These are phyloP conservation scores for Drosophila robusta DNA, from an alignment of 2,888 invertebrate species.

Conservation along the genomic window DNA sequence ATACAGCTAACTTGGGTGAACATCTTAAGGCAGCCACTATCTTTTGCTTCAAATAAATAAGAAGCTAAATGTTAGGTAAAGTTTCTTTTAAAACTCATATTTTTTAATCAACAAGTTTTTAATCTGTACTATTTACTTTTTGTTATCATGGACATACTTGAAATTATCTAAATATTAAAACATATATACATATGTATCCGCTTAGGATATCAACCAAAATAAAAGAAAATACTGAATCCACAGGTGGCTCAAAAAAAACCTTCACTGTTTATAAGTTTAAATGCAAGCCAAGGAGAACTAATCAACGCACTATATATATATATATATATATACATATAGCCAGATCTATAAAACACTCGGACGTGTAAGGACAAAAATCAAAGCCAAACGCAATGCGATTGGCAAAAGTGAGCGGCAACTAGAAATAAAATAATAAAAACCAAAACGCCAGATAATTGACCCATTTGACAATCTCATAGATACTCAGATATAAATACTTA, in stretches of 20 bases:
- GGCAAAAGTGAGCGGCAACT: slow-evolving; percentile 42
- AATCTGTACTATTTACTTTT: no score
- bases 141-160: no score
- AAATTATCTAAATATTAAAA: no score
- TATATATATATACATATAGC: slow-evolving; percentile 2
- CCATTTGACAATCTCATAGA: slow-evolving; percentile 46
- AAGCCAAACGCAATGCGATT: slow-evolving; percentile 38
- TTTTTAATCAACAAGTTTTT: no score
- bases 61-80: no score
- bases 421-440: slow-evolving; percentile 12
- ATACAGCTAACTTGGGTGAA: not conserved
- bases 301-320: not conserved
- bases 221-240: no score
- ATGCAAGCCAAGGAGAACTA: slow-evolving; percentile 15
- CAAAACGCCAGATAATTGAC: slow-evolving; percentile 43
- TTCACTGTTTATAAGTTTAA: no score
- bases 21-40: not conserved
- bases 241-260: no score
- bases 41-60: no score
- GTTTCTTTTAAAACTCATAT: no score
- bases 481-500: slow-evolving; percentile 4
- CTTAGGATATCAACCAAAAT: no score
- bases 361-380: slow-evolving; percentile 44
- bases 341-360: slow-evolving; percentile 40
- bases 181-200: no score